Percentiles rank a stretch among this genome's conserved stretches.
These are phyloP conservation scores for Lycaena phlaeas DNA, from an alignment of 2,888 invertebrate genomes.

Conservation along the genomic window DNA sequence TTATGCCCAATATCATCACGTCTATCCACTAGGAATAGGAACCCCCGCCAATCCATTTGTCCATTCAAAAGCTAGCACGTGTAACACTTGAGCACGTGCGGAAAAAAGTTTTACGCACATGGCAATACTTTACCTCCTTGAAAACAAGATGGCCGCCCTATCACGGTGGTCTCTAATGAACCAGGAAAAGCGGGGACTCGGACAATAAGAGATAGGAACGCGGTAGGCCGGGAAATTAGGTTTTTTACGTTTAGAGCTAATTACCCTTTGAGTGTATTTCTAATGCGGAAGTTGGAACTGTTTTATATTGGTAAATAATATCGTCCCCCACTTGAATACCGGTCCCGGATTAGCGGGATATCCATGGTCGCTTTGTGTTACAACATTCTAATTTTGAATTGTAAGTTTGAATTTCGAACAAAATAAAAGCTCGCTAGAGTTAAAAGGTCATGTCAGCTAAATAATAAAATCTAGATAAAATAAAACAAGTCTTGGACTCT, in stretches of 20 bases:
- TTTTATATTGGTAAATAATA: too few relatives aligned
- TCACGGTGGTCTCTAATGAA: slow-evolving; percentile 18
- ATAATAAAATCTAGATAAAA: too few relatives aligned
- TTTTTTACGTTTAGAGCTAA: slow-evolving; percentile 5
- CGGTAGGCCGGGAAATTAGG: slow-evolving; percentile 5
- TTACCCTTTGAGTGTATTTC: neutral
- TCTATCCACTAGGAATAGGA: neutral
- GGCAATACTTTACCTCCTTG: too few relatives aligned
- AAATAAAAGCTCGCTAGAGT: too few relatives aligned
- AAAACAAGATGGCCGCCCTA: too few relatives aligned
- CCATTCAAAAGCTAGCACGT: slow-evolving; percentile 19
- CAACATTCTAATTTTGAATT: too few relatives aligned
- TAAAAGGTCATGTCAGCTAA: too few relatives aligned
- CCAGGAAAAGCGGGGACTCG: slow-evolving; percentile 14
- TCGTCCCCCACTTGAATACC: too few relatives aligned
- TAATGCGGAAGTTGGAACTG: too few relatives aligned
- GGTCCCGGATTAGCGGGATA: neutral
- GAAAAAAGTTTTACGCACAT: slow-evolving; percentile 15
- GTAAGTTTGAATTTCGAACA: too few relatives aligned
- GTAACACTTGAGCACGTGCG: slow-evolving; percentile 24
- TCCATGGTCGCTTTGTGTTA: neutral
- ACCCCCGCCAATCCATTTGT: slow-evolving; percentile 7
- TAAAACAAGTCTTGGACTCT: too few relatives aligned
- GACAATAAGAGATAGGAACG: slow-evolving; percentile 6
- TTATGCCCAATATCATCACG: too few relatives aligned